Evolutionary conservation across 1,140 invertebrate species (phyloP), one percentile per base, ranked within the genome.

Genomic region (Cydia amplana): DNA sequence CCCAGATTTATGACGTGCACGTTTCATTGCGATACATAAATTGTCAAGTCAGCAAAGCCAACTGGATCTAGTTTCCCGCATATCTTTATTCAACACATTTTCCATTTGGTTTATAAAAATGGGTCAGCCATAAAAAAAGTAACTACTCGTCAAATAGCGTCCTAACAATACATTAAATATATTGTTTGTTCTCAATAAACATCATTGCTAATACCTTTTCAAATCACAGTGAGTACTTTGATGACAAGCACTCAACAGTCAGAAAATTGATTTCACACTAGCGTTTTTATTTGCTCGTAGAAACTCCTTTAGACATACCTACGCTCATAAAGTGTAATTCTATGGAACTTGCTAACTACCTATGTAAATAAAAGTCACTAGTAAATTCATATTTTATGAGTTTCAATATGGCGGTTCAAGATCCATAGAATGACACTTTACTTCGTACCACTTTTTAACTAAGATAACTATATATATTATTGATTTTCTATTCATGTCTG

Each of bases 131-230:
- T 51, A 16, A n/a, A 18, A 51, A 18, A 51, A 51, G 14, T 46
- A 46, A 1, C 36, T 9, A 5, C n/a, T n/a, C 49, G 0, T 51
- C 5, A n/a, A 51, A 18, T 18, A 51, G 4, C n/a, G 49, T 6
- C 49, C 16, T 5, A 18, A 4, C 49, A 70, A n/a, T 70, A 7
- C 65, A 70, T 70, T 70, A 43, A 70, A 70, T 20, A 40, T 70
- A 70, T 43, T 70, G 65, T 14, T 70, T 70, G 65, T 65, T 36
- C 65, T 43, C 16, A 36, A 36, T 40, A 70, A 70, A 43, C 25
- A 65, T n/a, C n/a, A 25, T 20, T 67, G 14, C 65, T 5, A 67
- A 67, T 70, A 32, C 64, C 64, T 16, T 70, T 70, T 70, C 32
- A 70, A 70, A 70, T 70, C 65, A 70, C 32, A 40, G 7, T 40